A percentile compares a stretch with the other conserved stretches of the same genome.
Conservation (phyloP, 2,888 invertebrate species). For the Coremacera marginata region DNA sequence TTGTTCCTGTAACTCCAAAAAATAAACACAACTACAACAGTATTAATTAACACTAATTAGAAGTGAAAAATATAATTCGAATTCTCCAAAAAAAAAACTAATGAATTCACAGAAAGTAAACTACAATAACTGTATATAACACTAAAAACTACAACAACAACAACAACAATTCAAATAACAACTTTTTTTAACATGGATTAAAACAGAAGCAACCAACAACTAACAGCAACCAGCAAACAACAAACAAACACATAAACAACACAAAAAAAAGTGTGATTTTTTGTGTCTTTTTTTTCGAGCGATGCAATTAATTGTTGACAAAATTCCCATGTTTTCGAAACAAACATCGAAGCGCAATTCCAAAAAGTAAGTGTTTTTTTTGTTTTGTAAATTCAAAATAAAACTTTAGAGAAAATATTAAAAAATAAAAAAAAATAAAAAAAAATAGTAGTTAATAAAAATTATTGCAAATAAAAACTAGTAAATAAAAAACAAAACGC, state of each 20-base stretch:
- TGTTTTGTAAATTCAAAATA: background rate
- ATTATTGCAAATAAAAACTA: too few species aligned
- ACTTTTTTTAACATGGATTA: background rate
- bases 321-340: conserved; percentile 70
- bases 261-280: conserved; percentile 3
- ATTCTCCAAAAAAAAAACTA: conserved; percentile 4
- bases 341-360: conserved; percentile 69
- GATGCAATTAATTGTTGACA: conserved; percentile 69
- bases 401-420: background rate
- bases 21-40: conserved; percentile 28
- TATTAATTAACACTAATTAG: background rate
- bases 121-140: conserved; percentile 39
- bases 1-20: conserved; percentile 34
- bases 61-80: background rate
- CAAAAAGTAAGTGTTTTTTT: conserved; percentile 65
- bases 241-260: conserved; percentile 17
- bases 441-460: too few species aligned
- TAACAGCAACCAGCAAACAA: background rate
- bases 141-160: conserved; percentile 43
- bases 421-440: conserved; percentile 5
- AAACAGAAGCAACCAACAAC: background rate
- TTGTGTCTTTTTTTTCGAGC: conserved; percentile 53
- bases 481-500: too few species aligned
- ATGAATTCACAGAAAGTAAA: conserved; percentile 34
- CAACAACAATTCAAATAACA: conserved; percentile 28